Base-by-base conservation (phyloP, 2,797 vertebrate species). In the Etheostoma perlongum region DNA sequence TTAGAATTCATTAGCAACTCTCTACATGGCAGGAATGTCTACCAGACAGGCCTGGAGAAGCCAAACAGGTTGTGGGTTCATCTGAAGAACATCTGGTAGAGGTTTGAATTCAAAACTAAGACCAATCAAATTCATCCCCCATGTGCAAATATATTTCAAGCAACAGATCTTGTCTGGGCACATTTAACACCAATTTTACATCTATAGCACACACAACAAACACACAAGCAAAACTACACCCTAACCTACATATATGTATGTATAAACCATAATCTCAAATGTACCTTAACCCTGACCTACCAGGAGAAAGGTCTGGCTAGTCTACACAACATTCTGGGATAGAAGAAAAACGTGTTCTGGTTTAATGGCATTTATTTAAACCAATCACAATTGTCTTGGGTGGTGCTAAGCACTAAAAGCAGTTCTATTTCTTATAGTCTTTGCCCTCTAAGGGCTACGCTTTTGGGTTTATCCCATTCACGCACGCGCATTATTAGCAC, bases 151-250 rank as follows among this genome's bases (percentile, higher is more conserved):
- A 9, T 13, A 54, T 81, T 68, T 48, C 33, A 74, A 49, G 33
- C 3, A 1, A 27, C 10, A 0, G 21, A 19, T 30, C 33, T 72
- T 12, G 25, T 69, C 47, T 52, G 49, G 21, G 54, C 40, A 62
- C 68, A 14, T 79, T 73, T 74, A 76, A 59, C 33, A 42, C 66
- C 19, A 78, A 27, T 61, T 85, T 42, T 54, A 58, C 9, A 82
- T 62, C 33, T 78, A 52, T 36, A 68, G n/a, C 74, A 79, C 70
- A 64, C 69, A 51, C 16, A 25, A 47, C 68, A 49, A 70, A 59
- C 66, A 81, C 67, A 76, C 18, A 30, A 49, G 47, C 49, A 79
- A 48, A 83, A 74, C 79, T 78, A 83, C 27, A 69, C 36, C 25
- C 19, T 61, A 60, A 67, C 40, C 49, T 48, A 68, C 44, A 63